phyloP scores from a whole-genome alignment of 2,797 vertebrate genomes.

The Mormyrus hasselquistii region DNA sequence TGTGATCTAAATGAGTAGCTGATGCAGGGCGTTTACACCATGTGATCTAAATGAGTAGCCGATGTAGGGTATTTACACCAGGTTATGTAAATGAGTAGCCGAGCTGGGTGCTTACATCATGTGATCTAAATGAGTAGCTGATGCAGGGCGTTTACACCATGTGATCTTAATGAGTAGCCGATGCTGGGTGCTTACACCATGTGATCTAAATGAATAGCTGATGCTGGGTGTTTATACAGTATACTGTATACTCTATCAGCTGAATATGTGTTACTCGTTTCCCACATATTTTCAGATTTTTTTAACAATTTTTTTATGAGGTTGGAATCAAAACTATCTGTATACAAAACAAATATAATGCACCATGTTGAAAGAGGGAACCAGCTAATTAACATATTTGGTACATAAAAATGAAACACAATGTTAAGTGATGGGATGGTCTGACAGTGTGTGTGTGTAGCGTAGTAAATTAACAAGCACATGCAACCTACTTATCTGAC shows the following conservation, averaged over 20 bases:
- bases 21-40: no score
- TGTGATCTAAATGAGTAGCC: no score
- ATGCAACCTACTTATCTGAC: not conserved
- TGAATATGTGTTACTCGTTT: not conserved
- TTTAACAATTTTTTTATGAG: not conserved
- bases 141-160: no score
- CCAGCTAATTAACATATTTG: not conserved
- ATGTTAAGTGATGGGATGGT: not conserved
- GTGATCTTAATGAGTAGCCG: no score
- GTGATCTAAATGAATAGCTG: no score
- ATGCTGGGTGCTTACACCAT: no score
- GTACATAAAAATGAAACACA: not conserved
- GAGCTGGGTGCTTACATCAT: no score
- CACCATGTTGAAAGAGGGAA: not conserved
- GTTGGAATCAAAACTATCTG: not conserved
- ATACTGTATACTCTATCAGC: not conserved
- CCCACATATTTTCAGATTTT: not conserved
- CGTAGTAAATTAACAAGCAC: not conserved
- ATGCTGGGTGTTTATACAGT: not conserved
- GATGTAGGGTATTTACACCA: not conserved
- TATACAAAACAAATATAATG: not conserved
- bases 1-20: no score
- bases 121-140: no score
- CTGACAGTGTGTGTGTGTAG: not conserved
- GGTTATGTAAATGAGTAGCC: no score